Evolutionary conservation across 2,113 vertebrate genomes (phyloP), one percentile per base, ranked within the genome.

Genomic region (Leiothrix lutea): DNA sequence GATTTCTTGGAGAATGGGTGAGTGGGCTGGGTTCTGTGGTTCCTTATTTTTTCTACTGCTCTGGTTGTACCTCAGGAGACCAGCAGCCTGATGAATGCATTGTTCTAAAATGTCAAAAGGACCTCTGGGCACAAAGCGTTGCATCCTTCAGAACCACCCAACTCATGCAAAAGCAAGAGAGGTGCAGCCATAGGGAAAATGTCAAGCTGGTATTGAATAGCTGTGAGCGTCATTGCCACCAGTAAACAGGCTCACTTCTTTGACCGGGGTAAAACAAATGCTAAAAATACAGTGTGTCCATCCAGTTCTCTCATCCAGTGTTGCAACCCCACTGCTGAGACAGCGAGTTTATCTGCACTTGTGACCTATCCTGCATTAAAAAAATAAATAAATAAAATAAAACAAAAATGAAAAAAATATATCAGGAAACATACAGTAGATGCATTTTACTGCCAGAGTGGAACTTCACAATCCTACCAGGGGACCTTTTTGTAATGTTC

Each of bases 401-500:
- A 86, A 92, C 45, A 66, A 50, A 80, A 31, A 9, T 11, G 12
- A 50, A 58, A 94, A 61, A 90, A 85, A 74, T 51, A 78, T 94
- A 95, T 80, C 85, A 61, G 88, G 92, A 80, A 96, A 86, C 82
- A 75, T 96, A 81, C 84, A 93, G 96, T 98, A 95, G 94, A 95
- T 95, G 97, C 94, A 79, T 96, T 97, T 97, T 97, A 92, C 95
- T 97, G 97, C 97, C 97, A 94, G 94, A 97, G 95, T 97, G 96
- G 96, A 98, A 97, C 97, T 97, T 97, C 92, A 92, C 96, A 92
- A 20, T 92, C 86, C 40, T 95, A 81, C 91, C 97, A 97, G 91
- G 98, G 97, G 97, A 97, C 96, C 94, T 96, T 98, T 96, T 94
- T 97, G 96, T 97, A 97, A 97, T 97, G 98, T 98, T 97, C 97